phyloP scores from a whole-genome alignment of 2,797 vertebrate species.

The Setipinna tenuifilis region DNA sequence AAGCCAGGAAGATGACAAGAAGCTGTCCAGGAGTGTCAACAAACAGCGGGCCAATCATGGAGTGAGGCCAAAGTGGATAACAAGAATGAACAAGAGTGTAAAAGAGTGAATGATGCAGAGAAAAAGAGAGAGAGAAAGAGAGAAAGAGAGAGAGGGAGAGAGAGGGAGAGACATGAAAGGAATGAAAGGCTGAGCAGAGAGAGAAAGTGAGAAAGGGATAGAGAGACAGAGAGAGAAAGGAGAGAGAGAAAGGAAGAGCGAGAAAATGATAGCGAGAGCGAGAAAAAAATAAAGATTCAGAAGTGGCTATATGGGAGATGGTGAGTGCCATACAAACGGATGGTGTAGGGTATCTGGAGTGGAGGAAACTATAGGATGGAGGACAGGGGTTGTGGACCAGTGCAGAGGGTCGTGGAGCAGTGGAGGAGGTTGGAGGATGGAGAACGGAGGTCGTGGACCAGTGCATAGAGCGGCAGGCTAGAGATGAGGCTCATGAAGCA shows the following conservation, averaged over 20 bases:
- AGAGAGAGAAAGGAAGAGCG: too few relatives aligned
- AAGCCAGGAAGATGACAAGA: slow-evolving; percentile 23
- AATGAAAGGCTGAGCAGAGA: slow-evolving; percentile 36
- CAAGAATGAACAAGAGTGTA: neutral
- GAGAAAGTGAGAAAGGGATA: neutral
- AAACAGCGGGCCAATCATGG: slow-evolving; percentile 26
- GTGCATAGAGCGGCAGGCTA: too few relatives aligned
- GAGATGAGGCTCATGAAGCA: too few relatives aligned
- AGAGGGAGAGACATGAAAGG: neutral
- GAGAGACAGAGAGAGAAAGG: too few relatives aligned
- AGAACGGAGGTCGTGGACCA: too few relatives aligned
- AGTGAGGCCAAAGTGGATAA: slow-evolving; percentile 17
- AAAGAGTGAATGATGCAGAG: neutral
- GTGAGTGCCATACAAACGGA: neutral
- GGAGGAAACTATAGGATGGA: neutral
- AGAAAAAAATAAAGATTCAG: slow-evolving; percentile 15
- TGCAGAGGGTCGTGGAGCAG: too few relatives aligned
- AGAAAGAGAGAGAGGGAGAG: neutral
- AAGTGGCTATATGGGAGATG: neutral
- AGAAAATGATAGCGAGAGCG: too few relatives aligned
- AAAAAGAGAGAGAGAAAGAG: neutral
- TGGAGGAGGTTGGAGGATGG: too few relatives aligned
- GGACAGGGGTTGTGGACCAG: too few relatives aligned
- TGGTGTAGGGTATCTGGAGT: neutral
- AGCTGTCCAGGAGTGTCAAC: slow-evolving; percentile 21